Conservation (phyloP, 2,888 invertebrate species). For the Embidobia sp. region DNA sequence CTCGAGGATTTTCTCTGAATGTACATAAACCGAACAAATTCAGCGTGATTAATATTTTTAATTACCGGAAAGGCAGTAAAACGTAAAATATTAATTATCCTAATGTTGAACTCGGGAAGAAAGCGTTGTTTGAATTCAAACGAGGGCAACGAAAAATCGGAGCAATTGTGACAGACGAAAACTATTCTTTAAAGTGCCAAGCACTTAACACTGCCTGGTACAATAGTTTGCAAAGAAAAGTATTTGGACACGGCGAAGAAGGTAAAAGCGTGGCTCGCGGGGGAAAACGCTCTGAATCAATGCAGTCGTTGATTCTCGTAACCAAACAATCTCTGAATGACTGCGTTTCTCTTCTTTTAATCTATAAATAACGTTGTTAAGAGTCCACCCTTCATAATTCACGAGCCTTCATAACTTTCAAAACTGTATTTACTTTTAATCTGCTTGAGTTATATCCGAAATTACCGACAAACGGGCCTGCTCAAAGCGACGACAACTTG, state of each 20-base stretch:
- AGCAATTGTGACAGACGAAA: no score
- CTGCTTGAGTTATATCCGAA: slow-evolving; percentile 63
- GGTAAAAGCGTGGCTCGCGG: background rate
- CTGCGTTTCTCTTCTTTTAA: slow-evolving; percentile 26
- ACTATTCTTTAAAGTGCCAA: no score
- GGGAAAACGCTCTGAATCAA: slow-evolving; percentile 14
- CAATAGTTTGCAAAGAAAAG: background rate
- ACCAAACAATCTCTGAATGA: slow-evolving; percentile 34
- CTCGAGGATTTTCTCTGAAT: no score
- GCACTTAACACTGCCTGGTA: no score
- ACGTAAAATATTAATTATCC: no score
- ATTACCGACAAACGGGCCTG: slow-evolving; percentile 58
- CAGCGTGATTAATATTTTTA: no score
- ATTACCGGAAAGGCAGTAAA: no score
- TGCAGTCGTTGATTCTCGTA: slow-evolving; percentile 18
- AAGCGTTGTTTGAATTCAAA: no score
- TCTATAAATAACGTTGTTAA: slow-evolving; percentile 64
- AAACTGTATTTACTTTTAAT: slow-evolving; percentile 64
- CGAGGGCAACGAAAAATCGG: no score
- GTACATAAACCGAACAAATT: no score
- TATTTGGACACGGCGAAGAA: no score
- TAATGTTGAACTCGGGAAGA: no score
- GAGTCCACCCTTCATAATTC: slow-evolving; percentile 58
- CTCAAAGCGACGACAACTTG: slow-evolving; percentile 63
- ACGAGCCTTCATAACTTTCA: slow-evolving; percentile 58